Evolutionary conservation across 35 echinoderm and acorn worm species (phyloP).

Genomic region (Patiria miniata): DNA sequence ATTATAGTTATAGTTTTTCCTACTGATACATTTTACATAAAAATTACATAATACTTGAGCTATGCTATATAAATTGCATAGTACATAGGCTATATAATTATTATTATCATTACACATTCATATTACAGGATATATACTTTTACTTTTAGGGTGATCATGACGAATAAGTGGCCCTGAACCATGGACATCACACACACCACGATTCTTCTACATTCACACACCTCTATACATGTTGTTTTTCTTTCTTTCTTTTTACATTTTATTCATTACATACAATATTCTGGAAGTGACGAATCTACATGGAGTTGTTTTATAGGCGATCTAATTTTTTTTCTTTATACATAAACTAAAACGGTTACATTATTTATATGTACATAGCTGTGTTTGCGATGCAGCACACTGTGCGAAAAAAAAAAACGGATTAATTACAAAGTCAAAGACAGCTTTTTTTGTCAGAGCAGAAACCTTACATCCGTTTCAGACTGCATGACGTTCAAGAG

Average conservation of each 20-base stretch:
- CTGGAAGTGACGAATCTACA: not conserved
- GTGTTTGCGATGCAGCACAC: too few species aligned
- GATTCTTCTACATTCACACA: constrained; percentile 12
- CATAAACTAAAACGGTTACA: not conserved
- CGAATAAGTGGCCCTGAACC: not conserved
- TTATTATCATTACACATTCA: not conserved
- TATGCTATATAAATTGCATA: constrained; percentile 34
- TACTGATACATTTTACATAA: not conserved
- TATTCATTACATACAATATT: not conserved
- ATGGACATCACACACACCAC: not conserved
- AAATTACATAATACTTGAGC: constrained; percentile 19
- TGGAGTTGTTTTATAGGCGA: not conserved
- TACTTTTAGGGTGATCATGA: not conserved
- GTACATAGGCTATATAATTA: constrained; percentile 14
- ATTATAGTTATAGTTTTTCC: too few species aligned
- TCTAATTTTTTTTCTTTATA: not conserved
- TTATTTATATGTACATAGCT: not conserved
- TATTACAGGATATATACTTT: too few species aligned
- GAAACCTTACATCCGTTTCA: too few species aligned
- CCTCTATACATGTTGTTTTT: not conserved
- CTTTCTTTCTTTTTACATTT: not conserved
- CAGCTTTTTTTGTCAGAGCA: too few species aligned
- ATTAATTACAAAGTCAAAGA: too few species aligned
- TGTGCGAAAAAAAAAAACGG: too few species aligned
- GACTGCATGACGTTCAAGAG: too few species aligned